Percentiles rank a stretch among this genome's conserved stretches.
Conservation (phyloP, 2,797 vertebrate species). For the Astyanax mexicanus region DNA sequence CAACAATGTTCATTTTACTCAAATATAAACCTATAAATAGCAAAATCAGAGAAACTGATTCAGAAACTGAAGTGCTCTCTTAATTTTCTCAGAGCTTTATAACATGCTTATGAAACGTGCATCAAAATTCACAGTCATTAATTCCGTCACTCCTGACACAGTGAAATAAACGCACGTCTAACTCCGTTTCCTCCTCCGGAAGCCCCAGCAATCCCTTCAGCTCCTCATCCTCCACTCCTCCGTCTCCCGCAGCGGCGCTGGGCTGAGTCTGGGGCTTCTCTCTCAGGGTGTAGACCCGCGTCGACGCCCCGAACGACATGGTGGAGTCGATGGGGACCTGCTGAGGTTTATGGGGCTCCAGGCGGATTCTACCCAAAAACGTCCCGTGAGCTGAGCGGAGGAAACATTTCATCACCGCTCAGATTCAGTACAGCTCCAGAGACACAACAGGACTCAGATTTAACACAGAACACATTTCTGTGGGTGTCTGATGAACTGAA, state of each 20-base stretch:
- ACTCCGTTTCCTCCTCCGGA: conserved; percentile 88
- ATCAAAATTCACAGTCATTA: no score
- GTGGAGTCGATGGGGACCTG: conserved; percentile 91
- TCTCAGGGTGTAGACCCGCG: conserved; percentile 83
- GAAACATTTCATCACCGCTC: no score
- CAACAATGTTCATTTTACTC: no score
- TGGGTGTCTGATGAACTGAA: no score
- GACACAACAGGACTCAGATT: no score
- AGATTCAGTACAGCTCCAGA: no score
- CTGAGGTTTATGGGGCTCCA: conserved; percentile 90
- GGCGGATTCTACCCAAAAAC: conserved; percentile 85
- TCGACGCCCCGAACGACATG: conserved; percentile 88
- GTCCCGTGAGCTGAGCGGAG: conserved; percentile 83
- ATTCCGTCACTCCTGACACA: background rate
- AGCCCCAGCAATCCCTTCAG: conserved; percentile 87
- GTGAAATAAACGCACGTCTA: conserved; percentile 77
- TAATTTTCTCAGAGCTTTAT: no score
- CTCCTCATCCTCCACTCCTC: conserved; percentile 86
- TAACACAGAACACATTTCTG: no score
- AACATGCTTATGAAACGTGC: no score
- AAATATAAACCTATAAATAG: no score
- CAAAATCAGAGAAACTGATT: no score
- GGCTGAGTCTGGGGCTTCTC: conserved; percentile 88
- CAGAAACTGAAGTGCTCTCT: no score
- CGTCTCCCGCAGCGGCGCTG: conserved; percentile 81